These are phyloP conservation scores for Eupithecia vulgata DNA, from an alignment of 2,888 invertebrate genomes.

Conservation along the genomic window DNA sequence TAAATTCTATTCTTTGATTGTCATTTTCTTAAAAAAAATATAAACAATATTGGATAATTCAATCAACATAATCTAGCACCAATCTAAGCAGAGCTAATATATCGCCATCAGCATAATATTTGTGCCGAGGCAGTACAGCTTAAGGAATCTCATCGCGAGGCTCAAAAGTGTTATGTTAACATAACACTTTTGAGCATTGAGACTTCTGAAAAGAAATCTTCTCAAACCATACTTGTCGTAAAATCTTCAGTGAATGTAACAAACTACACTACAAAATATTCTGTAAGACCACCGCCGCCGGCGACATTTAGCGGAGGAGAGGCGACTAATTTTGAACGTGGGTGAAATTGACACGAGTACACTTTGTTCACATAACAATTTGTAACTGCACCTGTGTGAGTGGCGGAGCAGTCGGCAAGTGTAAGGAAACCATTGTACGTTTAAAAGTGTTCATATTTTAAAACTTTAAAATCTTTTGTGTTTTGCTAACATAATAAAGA, in stretches of 20 bases:
- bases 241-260: neutral
- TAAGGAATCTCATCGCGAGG: neutral
- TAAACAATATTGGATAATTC: neutral
- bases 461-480: neutral
- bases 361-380: neutral
- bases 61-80: neutral
- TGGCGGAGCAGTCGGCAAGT: neutral
- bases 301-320: slow-evolving; percentile 2
- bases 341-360: slow-evolving; percentile 33
- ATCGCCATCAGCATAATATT: too few relatives aligned
- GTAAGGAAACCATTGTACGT: neutral
- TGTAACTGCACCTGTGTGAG: neutral
- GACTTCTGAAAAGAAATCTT: neutral
- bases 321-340: slow-evolving; percentile 41
- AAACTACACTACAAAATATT: neutral
- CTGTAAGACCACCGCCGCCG: neutral
- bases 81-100: neutral
- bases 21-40: neutral
- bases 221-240: neutral
- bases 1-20: too few relatives aligned
- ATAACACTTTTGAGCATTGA: neutral
- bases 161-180: too few relatives aligned
- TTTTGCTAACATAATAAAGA: neutral
- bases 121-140: neutral
- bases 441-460: neutral